Percentiles rank a stretch among this genome's conserved stretches.
Conservation (phyloP, 37 sponge, comb jelly and placozoan species). For the Theonella swinhoei region DNA sequence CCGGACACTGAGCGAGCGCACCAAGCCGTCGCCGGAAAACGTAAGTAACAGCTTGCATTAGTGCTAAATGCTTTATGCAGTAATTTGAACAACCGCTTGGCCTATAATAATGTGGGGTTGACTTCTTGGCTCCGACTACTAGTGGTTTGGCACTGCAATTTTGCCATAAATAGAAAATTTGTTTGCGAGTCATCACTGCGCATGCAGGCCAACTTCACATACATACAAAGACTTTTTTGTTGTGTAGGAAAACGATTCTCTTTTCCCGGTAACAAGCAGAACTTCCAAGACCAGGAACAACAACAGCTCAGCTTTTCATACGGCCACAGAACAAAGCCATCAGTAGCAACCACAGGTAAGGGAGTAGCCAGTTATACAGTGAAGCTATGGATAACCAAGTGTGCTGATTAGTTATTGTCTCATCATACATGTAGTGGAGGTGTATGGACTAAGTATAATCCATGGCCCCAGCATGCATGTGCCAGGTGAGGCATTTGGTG, state of each 20-base stretch:
- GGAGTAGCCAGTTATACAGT: neutral
- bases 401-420: neutral
- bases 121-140: too few species aligned
- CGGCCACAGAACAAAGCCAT: neutral
- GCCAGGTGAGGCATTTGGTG: too few species aligned
- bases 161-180: too few species aligned
- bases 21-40: neutral
- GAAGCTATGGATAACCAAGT: neutral
- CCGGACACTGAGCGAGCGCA: neutral
- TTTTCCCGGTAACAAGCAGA: slow-evolving; percentile 5
- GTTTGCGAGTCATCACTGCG: too few species aligned
- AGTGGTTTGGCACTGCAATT: too few species aligned
- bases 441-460: neutral
- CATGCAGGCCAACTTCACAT: too few species aligned
- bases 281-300: neutral
- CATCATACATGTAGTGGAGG: neutral
- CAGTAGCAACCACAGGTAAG: neutral
- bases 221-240: too few species aligned
- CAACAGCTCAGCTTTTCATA: neutral
- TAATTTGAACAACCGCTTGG: too few species aligned
- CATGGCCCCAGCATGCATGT: too few species aligned
- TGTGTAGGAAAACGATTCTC: slow-evolving; percentile 29
- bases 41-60: neutral
- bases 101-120: too few species aligned
- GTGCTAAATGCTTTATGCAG: too few species aligned